These are phyloP conservation scores for Labroides dimidiatus DNA, from an alignment of 2,797 vertebrate genomes.

Conservation along the genomic window DNA sequence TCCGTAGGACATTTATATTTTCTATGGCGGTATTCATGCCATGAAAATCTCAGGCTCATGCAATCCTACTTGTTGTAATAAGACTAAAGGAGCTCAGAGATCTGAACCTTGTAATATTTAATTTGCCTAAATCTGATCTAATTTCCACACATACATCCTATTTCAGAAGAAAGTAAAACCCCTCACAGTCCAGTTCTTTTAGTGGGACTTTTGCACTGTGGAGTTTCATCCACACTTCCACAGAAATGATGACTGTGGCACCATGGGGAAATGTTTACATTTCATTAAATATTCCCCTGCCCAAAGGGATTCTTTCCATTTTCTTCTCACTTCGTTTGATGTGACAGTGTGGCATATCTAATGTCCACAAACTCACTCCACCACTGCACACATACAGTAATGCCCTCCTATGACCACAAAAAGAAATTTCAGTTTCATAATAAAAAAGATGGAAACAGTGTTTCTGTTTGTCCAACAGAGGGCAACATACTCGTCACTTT, in stretches of 20 bases:
- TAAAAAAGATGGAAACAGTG: background rate
- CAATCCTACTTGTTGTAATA: background rate
- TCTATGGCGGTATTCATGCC: background rate
- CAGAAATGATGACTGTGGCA: slow-evolving; percentile 8
- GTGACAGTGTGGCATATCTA: slow-evolving; percentile 7
- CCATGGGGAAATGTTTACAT: slow-evolving; percentile 1
- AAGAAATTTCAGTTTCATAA: slow-evolving; percentile 19
- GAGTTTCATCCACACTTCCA: slow-evolving; percentile 17
- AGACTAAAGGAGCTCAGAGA: background rate
- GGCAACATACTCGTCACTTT: slow-evolving; percentile 7
- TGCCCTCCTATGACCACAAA: slow-evolving; percentile 27
- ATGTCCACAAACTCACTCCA: background rate
- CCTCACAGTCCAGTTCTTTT: background rate
- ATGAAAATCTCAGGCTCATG: background rate
- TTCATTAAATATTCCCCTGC: background rate
- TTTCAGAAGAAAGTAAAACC: slow-evolving; percentile 1
- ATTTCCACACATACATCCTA: background rate
- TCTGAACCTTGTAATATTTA: background rate
- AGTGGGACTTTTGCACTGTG: slow-evolving; percentile 14
- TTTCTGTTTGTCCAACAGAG: slow-evolving; percentile 42
- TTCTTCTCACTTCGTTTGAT: background rate
- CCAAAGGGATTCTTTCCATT: slow-evolving; percentile 12
- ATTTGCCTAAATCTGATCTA: background rate
- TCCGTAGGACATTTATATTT: background rate
- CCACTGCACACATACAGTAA: slow-evolving; percentile 8